phyloP scores from a whole-genome alignment of 2,888 invertebrate species.

The Lepidocyrtoides sp. region DNA sequence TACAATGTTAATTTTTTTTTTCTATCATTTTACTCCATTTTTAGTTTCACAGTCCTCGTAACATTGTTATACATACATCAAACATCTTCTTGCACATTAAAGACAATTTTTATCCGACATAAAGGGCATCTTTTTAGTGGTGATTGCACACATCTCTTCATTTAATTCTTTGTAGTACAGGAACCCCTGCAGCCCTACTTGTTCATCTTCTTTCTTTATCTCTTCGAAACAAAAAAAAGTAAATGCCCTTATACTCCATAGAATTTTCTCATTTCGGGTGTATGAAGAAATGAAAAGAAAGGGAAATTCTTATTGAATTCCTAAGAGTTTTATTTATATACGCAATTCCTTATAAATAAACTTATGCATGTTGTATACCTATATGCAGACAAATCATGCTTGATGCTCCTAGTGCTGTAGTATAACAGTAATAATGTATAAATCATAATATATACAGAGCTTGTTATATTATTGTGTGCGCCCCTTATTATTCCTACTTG shows the following conservation, averaged over 20 bases:
- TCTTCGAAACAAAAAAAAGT: neutral
- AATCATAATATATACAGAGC: neutral
- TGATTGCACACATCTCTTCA: neutral
- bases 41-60: no score
- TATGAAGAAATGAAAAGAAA: constrained; percentile 7
- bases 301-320: constrained; percentile 15
- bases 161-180: constrained; percentile 46
- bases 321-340: neutral
- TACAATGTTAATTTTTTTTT: no score
- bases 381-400: neutral
- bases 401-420: neutral
- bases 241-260: neutral
- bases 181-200: constrained; percentile 54
- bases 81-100: no score
- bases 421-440: neutral
- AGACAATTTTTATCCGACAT: neutral
- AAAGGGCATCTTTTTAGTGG: neutral
- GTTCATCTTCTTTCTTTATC: constrained; percentile 1
- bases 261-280: neutral
- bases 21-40: no score
- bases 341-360: no score
- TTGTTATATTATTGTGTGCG: neutral
- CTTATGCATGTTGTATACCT: no score
- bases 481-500: constrained; percentile 13
- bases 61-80: no score